Conservation (phyloP, 2,888 invertebrate species). For the Acanthococcus lagerstroemiae region DNA sequence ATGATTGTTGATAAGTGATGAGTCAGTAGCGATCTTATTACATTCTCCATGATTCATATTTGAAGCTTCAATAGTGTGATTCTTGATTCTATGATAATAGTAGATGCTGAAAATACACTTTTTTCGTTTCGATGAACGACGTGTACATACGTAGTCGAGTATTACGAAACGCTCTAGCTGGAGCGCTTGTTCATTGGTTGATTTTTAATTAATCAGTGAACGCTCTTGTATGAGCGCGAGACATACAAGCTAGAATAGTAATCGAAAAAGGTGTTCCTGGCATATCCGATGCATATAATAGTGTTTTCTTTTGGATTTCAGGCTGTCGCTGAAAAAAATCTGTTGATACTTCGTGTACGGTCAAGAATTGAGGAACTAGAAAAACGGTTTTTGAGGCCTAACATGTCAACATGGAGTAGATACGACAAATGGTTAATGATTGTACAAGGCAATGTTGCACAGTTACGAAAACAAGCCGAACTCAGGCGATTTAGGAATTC, state of each 20-base stretch:
- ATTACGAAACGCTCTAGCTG: too few relatives aligned
- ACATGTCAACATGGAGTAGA: background rate
- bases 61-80: too few relatives aligned
- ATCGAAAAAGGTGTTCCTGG: background rate
- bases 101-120: too few relatives aligned
- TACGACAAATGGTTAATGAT: constrained; percentile 1
- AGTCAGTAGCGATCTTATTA: too few relatives aligned
- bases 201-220: too few relatives aligned
- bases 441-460: background rate
- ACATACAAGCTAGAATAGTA: background rate
- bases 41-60: too few relatives aligned
- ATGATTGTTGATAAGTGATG: too few relatives aligned
- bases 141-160: too few relatives aligned
- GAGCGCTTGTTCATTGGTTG: too few relatives aligned
- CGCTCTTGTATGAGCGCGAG: background rate
- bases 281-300: background rate
- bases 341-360: background rate
- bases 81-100: too few relatives aligned
- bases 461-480: background rate
- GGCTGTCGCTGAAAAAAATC: background rate
- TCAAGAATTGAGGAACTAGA: constrained; percentile 6
- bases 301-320: constrained; percentile 13
- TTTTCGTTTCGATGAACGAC: too few relatives aligned
- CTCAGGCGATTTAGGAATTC: constrained; percentile 1
- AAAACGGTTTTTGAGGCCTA: constrained; percentile 1